phyloP scores from a whole-genome alignment of 2,797 vertebrate genomes.

The Mustela erminea region DNA sequence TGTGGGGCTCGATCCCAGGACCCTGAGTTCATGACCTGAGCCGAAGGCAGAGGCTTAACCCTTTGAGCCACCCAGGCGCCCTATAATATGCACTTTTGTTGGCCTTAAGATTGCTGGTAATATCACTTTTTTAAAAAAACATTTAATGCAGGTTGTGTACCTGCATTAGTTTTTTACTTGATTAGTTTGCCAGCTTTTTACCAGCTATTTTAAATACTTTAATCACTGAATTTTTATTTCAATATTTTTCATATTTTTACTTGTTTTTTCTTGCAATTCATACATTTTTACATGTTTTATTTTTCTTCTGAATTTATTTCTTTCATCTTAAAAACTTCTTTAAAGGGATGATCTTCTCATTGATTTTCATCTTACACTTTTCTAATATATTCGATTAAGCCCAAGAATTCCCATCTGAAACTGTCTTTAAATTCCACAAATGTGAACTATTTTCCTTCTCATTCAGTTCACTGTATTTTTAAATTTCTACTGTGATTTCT shows the following conservation, averaged over 20 bases:
- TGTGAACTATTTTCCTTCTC: not conserved
- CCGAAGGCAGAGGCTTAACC: too few species aligned
- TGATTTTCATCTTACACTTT: not conserved
- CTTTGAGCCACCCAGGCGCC: too few species aligned
- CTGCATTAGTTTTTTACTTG: not conserved
- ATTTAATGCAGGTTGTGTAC: not conserved
- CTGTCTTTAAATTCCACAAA: not conserved
- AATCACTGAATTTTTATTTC: not conserved
- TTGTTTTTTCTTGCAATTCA: not conserved
- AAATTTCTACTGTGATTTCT: not conserved
- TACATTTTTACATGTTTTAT: not conserved
- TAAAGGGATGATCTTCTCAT: not conserved
- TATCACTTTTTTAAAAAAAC: not conserved
- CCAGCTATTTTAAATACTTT: not conserved
- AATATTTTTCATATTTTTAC: not conserved
- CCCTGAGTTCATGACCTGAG: too few species aligned
- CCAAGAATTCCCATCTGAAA: not conserved
- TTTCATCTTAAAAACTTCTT: not conserved
- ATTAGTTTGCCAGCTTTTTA: not conserved
- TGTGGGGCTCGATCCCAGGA: too few species aligned
- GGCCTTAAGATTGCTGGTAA: not conserved
- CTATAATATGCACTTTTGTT: not conserved
- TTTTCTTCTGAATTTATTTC: not conserved
- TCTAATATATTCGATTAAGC: not conserved
- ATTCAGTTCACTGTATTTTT: not conserved